phyloP scores from a whole-genome alignment of 2,797 vertebrate species.

The Channallabes apus region DNA sequence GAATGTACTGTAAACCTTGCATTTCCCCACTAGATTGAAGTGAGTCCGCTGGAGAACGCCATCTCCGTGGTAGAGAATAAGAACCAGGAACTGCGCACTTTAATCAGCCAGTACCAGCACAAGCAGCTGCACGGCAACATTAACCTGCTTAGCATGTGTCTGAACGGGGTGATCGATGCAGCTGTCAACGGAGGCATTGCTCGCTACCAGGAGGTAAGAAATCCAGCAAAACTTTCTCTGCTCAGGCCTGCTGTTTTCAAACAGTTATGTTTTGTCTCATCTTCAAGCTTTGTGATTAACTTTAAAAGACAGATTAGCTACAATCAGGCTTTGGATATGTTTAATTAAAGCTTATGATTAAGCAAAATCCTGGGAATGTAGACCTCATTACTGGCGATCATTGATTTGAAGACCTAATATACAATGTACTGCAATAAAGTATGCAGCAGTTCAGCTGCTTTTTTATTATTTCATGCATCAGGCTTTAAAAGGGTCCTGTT shows the following conservation, averaged over 20 bases:
- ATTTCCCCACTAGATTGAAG: conserved; percentile 83
- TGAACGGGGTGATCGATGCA: conserved; percentile 97
- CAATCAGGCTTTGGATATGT: not conserved
- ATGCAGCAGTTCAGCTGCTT: not conserved
- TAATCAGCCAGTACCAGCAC: conserved; percentile 98
- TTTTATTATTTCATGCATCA: not conserved
- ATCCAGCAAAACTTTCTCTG: not conserved
- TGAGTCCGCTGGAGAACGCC: conserved; percentile 97
- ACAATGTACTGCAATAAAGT: not conserved
- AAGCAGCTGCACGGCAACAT: conserved; percentile 96
- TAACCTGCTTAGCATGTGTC: conserved; percentile 98
- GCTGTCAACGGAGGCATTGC: conserved; percentile 97
- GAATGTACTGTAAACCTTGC: not conserved
- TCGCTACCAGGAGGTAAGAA: conserved; percentile 94
- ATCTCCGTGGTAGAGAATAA: conserved; percentile 99
- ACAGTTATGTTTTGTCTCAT: not conserved
- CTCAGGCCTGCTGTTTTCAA: not conserved
- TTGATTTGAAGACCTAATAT: not conserved
- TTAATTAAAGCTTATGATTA: conserved; percentile 11
- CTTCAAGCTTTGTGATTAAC: conserved; percentile 1
- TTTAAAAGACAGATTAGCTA: not conserved
- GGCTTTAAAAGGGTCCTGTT: no score
- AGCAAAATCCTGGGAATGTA: not conserved
- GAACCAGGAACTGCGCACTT: conserved; percentile 93
- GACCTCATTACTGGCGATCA: not conserved